Percentiles rank a stretch among this genome's conserved stretches.
Evolutionary conservation across 2,797 vertebrate genomes (phyloP).

Genomic region (Sparus aurata): DNA sequence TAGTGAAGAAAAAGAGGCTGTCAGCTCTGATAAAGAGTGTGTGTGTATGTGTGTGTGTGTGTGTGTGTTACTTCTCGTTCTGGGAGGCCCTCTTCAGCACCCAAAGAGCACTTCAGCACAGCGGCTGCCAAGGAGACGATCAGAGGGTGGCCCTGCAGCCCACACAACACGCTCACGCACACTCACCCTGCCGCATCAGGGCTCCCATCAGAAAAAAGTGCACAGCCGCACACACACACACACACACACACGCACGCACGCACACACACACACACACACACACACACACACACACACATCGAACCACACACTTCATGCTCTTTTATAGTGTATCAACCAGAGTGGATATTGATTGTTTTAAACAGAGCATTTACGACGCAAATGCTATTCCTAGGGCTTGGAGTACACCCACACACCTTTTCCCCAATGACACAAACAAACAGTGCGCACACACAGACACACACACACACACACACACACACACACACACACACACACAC

Average conservation of each 20-base stretch:
- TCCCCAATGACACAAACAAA: constrained; percentile 49
- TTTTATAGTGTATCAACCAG: constrained; percentile 60
- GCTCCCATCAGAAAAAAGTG: constrained; percentile 49
- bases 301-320: constrained; percentile 53
- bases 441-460: constrained; percentile 14
- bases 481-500: constrained; percentile 35
- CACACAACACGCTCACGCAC: constrained; percentile 82
- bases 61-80: constrained; percentile 65
- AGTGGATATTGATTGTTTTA: constrained; percentile 84
- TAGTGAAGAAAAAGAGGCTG: constrained; percentile 71
- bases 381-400: constrained; percentile 76
- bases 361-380: constrained; percentile 80
- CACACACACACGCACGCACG: constrained; percentile 7
- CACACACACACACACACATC: constrained; percentile 37
- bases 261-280: constrained; percentile 54
- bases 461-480: constrained; percentile 72
- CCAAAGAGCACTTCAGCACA: constrained; percentile 76
- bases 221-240: constrained; percentile 31
- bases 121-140: constrained; percentile 82
- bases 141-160: constrained; percentile 81
- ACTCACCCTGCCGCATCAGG: constrained; percentile 71
- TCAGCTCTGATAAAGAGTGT: constrained; percentile 78
- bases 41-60: not conserved
- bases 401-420: constrained; percentile 76
- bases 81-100: constrained; percentile 76